Percentiles rank a stretch among this genome's conserved stretches.
phyloP scores from a whole-genome alignment of 2,888 invertebrate species.

The Gastracanthus pulcherrimus region DNA sequence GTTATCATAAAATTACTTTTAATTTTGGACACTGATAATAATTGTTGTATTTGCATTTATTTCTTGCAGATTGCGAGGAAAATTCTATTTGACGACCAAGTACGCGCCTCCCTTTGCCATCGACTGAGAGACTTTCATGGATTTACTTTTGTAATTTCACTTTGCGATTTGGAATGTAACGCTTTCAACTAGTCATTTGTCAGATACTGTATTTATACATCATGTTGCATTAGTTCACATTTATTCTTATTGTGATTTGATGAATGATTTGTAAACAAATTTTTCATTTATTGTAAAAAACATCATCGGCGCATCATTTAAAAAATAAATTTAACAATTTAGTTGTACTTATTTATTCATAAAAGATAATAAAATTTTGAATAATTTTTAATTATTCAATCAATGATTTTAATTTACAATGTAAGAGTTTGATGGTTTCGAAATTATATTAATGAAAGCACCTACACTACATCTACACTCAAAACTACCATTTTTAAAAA shows the following conservation, averaged over 20 bases:
- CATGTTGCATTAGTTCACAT: constrained; percentile 41
- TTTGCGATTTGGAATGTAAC: constrained; percentile 58
- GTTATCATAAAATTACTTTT: neutral
- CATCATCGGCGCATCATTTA: constrained; percentile 49
- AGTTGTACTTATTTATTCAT: constrained; percentile 57
- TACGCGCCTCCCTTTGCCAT: constrained; percentile 69
- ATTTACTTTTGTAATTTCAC: constrained; percentile 14
- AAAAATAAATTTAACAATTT: constrained; percentile 50
- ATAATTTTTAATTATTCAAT: constrained; percentile 41
- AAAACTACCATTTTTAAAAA: constrained; percentile 7
- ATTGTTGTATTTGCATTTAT: constrained; percentile 19
- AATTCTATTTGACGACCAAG: constrained; percentile 69
- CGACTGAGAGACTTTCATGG: constrained; percentile 55
- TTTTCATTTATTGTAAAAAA: constrained; percentile 16
- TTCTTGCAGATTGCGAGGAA: constrained; percentile 68
- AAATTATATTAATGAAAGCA: neutral
- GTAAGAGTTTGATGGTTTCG: neutral
- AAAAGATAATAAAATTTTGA: constrained; percentile 46
- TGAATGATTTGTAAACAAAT: too few relatives aligned
- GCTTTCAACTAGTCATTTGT: constrained; percentile 70
- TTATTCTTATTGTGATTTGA: constrained; percentile 33
- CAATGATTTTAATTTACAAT: constrained; percentile 36
- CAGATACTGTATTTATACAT: constrained; percentile 53
- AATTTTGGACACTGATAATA: neutral
- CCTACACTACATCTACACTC: neutral